phyloP scores from a whole-genome alignment of 1,140 invertebrate species.

The Drosophila paulistorum region DNA sequence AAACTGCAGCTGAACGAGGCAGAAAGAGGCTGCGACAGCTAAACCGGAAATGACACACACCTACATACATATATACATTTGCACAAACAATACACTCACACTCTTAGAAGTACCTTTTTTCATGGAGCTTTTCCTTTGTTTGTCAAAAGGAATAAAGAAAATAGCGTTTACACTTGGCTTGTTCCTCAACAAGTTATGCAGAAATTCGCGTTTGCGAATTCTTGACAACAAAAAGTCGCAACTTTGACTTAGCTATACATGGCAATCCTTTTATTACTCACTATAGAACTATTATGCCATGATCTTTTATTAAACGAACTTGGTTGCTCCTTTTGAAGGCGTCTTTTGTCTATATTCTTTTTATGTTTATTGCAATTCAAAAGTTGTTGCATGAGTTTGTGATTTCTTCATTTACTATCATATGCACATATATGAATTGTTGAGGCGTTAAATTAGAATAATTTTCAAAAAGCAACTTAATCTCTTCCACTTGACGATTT shows the following conservation, averaged over 20 bases:
- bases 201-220: background rate
- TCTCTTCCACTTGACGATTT: conserved; percentile 8
- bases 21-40: background rate
- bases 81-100: conserved; percentile 4
- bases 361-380: too few relatives aligned
- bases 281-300: background rate
- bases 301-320: background rate
- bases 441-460: conserved; percentile 1
- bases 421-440: background rate
- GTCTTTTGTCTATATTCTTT: background rate
- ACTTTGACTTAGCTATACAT: background rate
- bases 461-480: background rate
- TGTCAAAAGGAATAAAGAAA: background rate
- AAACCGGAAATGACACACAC: conserved; percentile 10
- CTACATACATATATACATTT: background rate
- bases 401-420: too few relatives aligned
- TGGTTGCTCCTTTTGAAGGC: background rate
- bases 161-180: conserved; percentile 6
- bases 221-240: background rate
- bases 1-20: conserved; percentile 2
- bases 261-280: too few relatives aligned
- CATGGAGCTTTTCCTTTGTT: background rate
- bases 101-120: background rate
- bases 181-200: conserved; percentile 9
- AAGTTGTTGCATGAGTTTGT: too few relatives aligned